Conservation (phyloP, 2,888 invertebrate species). For the Pegoplata infirma region DNA sequence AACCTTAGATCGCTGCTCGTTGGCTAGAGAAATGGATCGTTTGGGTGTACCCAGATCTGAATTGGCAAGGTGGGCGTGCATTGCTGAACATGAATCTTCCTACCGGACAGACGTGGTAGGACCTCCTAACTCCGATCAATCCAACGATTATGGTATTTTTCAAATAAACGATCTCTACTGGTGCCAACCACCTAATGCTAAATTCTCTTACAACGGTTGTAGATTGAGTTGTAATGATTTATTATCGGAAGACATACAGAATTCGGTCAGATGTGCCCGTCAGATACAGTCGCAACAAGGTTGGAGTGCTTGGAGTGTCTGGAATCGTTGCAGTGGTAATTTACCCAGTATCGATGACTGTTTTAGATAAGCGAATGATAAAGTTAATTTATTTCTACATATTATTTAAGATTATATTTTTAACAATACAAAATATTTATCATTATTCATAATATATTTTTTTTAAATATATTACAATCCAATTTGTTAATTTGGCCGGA, state of each 20-base stretch:
- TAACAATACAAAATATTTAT: too few relatives aligned
- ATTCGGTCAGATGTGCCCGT: constrained; percentile 70
- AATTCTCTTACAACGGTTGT: constrained; percentile 71
- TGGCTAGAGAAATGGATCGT: constrained; percentile 69
- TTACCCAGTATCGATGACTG: constrained; percentile 66
- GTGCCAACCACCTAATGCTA: constrained; percentile 69
- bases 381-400: too few relatives aligned
- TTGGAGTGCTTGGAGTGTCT: constrained; percentile 72
- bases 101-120: constrained; percentile 78
- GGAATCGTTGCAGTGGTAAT: constrained; percentile 66
- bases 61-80: constrained; percentile 63
- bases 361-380: constrained; percentile 55
- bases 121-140: constrained; percentile 77
- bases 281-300: constrained; percentile 71
- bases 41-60: constrained; percentile 67
- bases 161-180: constrained; percentile 68
- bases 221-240: constrained; percentile 68
- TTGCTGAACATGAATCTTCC: constrained; percentile 64
- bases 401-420: too few relatives aligned
- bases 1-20: constrained; percentile 67
- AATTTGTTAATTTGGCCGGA: too few relatives aligned
- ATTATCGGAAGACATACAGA: constrained; percentile 70
- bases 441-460: too few relatives aligned
- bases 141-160: constrained; percentile 75
- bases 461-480: too few relatives aligned